phyloP scores from a whole-genome alignment of 2,113 vertebrate genomes.

The Proteles cristata region DNA sequence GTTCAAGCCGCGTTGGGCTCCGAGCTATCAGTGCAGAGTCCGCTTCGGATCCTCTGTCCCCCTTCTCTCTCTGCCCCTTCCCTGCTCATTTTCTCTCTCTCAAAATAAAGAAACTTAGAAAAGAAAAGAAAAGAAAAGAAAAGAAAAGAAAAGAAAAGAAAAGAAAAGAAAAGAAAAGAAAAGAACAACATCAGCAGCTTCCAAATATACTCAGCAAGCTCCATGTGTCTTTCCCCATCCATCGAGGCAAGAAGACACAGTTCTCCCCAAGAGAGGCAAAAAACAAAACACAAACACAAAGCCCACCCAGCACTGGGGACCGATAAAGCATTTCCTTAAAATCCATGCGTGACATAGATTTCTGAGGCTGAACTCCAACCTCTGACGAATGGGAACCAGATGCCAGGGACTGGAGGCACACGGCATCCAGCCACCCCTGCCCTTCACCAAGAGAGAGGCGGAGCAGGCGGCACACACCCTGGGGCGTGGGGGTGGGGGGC shows the following conservation, averaged over 20 bases:
- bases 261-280: constrained; percentile 46
- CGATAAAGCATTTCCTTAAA: constrained; percentile 71
- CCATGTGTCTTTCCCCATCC: constrained; percentile 7
- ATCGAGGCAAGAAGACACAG: constrained; percentile 26
- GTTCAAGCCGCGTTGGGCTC: no score
- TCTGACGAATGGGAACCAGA: constrained; percentile 65
- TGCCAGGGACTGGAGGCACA: neutral
- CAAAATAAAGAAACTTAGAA: no score
- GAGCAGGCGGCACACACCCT: neutral
- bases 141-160: neutral
- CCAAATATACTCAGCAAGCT: neutral
- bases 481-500: neutral
- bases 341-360: neutral
- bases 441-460: neutral
- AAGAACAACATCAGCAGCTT: constrained; percentile 29
- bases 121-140: neutral
- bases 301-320: neutral
- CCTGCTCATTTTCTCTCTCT: no score
- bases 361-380: constrained; percentile 43
- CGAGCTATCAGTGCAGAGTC: no score
- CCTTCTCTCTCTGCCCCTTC: no score
- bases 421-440: neutral
- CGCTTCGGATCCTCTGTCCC: no score
- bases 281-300: neutral
- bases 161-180: neutral